phyloP scores from a whole-genome alignment of 2,113 vertebrate genomes.

The Neolamprologus kungweensis region DNA sequence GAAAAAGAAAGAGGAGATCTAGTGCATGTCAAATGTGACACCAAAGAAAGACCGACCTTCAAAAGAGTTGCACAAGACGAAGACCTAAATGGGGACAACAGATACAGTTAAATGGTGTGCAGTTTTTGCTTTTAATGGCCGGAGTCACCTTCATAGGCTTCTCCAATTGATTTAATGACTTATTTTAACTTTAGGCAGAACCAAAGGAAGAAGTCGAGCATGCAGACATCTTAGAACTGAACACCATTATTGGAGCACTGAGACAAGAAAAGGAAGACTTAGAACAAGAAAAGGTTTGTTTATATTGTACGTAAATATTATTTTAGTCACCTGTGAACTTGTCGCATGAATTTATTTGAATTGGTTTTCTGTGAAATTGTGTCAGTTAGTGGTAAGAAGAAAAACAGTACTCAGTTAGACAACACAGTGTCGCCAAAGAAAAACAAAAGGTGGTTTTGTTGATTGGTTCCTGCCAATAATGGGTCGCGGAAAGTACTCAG shows the following conservation, averaged over 20 bases:
- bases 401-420: not conserved
- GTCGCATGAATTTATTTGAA: not conserved
- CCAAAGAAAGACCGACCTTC: not conserved
- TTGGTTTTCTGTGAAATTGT: not conserved
- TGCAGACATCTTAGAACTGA: slow-evolving; percentile 76
- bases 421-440: not conserved
- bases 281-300: slow-evolving; percentile 65
- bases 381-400: not conserved
- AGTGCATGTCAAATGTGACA: not conserved
- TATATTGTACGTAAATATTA: not conserved
- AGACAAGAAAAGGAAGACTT: slow-evolving; percentile 71
- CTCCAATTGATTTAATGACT: not conserved
- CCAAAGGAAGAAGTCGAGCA: slow-evolving; percentile 67
- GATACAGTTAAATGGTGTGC: not conserved
- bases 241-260: slow-evolving; percentile 68
- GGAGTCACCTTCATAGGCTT: not conserved
- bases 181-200: slow-evolving; percentile 24
- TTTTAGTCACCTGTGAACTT: not conserved
- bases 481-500: not conserved
- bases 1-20: not conserved
- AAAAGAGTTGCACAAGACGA: not conserved
- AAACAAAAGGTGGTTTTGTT: not conserved
- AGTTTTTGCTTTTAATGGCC: not conserved
- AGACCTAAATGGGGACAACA: not conserved
- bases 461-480: not conserved